These are phyloP conservation scores for Lordiphosa clarofinis DNA, from an alignment of 1,140 invertebrate genomes.

Conservation along the genomic window DNA sequence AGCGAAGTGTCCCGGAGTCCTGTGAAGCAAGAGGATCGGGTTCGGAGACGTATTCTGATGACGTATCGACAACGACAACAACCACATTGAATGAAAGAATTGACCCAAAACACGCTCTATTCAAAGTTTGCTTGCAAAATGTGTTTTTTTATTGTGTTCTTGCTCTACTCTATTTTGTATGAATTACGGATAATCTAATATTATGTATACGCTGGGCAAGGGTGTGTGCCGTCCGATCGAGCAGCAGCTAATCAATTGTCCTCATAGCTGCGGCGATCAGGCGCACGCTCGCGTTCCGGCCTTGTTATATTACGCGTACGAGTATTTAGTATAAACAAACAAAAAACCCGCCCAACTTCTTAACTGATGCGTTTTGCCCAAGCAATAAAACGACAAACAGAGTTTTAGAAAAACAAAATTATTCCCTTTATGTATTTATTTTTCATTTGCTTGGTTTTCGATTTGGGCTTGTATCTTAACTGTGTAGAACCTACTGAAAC, in stretches of 20 bases:
- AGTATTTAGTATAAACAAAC: constrained; percentile 34
- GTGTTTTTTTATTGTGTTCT: constrained; percentile 65
- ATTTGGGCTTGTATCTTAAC: too few species aligned
- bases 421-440: constrained; percentile 25
- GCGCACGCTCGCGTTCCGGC: constrained; percentile 8
- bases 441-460: not conserved
- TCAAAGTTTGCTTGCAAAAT: constrained; percentile 61
- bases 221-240: constrained; percentile 14
- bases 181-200: constrained; percentile 59
- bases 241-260: constrained; percentile 46
- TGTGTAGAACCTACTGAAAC: too few species aligned
- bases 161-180: constrained; percentile 55
- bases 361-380: constrained; percentile 37
- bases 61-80: constrained; percentile 42
- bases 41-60: too few species aligned
- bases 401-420: constrained; percentile 44
- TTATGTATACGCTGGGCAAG: constrained; percentile 41
- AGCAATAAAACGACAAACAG: constrained; percentile 42
- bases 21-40: constrained; percentile 3
- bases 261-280: constrained; percentile 51
- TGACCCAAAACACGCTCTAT: constrained; percentile 22
- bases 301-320: constrained; percentile 22
- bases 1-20: constrained; percentile 57
- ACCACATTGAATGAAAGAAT: constrained; percentile 27
- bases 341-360: constrained; percentile 19